phyloP scores from a whole-genome alignment of 2,797 vertebrate genomes.

The Propithecus perrieri region DNA sequence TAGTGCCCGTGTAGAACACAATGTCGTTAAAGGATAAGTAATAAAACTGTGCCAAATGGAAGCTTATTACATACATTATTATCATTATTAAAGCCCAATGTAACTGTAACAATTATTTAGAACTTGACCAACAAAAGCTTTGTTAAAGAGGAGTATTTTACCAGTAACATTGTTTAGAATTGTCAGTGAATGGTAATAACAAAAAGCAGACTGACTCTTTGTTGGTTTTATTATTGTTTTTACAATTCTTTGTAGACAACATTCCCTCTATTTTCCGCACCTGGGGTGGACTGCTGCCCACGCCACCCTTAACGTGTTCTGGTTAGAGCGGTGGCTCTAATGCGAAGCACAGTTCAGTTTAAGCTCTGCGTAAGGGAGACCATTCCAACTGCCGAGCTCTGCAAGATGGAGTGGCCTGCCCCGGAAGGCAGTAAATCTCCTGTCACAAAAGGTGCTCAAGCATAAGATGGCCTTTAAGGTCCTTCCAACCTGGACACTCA shows the following conservation, averaged over 20 bases:
- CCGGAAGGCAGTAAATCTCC: constrained; percentile 22
- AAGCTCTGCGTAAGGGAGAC: not conserved
- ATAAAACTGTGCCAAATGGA: constrained; percentile 26
- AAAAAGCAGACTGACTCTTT: not conserved
- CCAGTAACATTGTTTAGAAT: not conserved
- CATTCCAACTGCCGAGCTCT: not conserved
- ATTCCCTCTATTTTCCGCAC: not conserved
- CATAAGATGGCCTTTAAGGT: constrained; percentile 63
- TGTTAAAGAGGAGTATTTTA: not conserved
- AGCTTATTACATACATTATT: not conserved
- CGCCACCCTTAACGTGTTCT: not conserved
- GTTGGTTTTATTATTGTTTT: not conserved
- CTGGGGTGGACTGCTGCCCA: not conserved
- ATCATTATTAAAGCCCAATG: constrained; percentile 36
- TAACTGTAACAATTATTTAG: constrained; percentile 1
- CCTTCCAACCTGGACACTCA: constrained; percentile 23
- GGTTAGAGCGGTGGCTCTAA: not conserved
- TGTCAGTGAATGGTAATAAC: not conserved
- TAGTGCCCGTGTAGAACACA: not conserved
- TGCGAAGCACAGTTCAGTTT: not conserved
- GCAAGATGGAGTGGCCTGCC: not conserved
- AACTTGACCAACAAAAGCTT: constrained; percentile 20
- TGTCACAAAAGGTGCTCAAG: constrained; percentile 39
- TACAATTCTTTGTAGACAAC: not conserved
- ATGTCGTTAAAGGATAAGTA: constrained; percentile 23